phyloP scores from a whole-genome alignment of 2,888 invertebrate genomes.

The Phortica okadai region DNA sequence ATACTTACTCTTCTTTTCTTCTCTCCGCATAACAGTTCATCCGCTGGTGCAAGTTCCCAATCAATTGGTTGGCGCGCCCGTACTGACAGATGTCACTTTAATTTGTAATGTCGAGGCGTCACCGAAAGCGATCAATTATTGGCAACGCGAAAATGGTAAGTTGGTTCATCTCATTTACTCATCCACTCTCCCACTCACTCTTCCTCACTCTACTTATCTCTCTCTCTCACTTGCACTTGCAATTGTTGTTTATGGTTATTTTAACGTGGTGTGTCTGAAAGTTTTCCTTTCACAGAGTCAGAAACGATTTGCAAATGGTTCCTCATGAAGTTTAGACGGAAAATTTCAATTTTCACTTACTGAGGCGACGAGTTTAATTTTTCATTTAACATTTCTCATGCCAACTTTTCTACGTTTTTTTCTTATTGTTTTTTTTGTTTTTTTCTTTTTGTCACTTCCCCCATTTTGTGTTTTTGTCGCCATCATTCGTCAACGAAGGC shows the following conservation, averaged over 20 bases:
- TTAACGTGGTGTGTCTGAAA: background rate
- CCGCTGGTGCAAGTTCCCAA: conserved; percentile 95
- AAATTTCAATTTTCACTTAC: conserved; percentile 14
- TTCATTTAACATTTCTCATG: conserved; percentile 45
- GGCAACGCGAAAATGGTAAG: conserved; percentile 93
- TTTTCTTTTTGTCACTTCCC: conserved; percentile 19
- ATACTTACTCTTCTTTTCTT: conserved; percentile 26
- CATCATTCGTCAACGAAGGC: conserved; percentile 12
- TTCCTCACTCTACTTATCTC: background rate
- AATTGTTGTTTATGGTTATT: background rate
- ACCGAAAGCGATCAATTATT: conserved; percentile 95
- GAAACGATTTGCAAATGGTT: background rate
- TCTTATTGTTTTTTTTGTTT: background rate
- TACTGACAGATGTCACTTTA: conserved; percentile 89
- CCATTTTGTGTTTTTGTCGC: background rate
- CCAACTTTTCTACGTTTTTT: conserved; percentile 17
- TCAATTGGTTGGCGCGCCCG: conserved; percentile 93
- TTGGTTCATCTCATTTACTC: conserved; percentile 39
- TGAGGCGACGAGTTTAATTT: conserved; percentile 43
- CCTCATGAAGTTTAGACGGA: conserved; percentile 33
- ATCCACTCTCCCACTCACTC: background rate
- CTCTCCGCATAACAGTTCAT: conserved; percentile 81
- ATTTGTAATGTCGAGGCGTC: conserved; percentile 93
- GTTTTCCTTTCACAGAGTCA: background rate
- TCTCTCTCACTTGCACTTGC: background rate